phyloP scores from a whole-genome alignment of 2,113 vertebrate genomes.

The Centrocercus urophasianus region DNA sequence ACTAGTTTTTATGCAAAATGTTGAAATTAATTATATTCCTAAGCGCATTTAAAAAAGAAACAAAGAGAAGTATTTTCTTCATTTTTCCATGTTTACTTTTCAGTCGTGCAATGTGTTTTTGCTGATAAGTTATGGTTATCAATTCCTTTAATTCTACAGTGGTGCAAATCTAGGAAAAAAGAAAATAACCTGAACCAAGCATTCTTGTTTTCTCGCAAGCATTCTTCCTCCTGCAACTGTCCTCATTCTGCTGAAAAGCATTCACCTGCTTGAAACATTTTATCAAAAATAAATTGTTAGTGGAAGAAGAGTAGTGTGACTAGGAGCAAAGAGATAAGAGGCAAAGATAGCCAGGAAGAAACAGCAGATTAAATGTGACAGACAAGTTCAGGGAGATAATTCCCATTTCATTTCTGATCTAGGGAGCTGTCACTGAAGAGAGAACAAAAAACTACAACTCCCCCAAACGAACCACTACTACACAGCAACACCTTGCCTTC shows the following conservation, averaged over 20 bases:
- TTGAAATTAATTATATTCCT: background rate
- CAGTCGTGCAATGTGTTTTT: background rate
- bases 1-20: background rate
- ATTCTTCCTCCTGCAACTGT: background rate
- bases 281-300: constrained; percentile 13
- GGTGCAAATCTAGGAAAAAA: background rate
- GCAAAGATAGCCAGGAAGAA: constrained; percentile 17
- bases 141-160: background rate
- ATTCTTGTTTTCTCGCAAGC: background rate
- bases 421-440: background rate
- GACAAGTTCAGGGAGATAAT: constrained; percentile 37
- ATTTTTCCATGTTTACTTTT: background rate
- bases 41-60: background rate
- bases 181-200: background rate
- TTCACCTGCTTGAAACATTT: constrained; percentile 17
- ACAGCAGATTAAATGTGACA: background rate
- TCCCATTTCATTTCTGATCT: constrained; percentile 38
- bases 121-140: background rate
- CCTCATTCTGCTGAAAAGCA: background rate
- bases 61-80: background rate
- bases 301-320: constrained; percentile 30
- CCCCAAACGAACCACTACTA: background rate
- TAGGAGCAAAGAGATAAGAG: background rate
- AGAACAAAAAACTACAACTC: background rate
- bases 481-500: background rate